Conservation (phyloP, 2,797 vertebrate genomes). For the Silurus aristotelis region DNA sequence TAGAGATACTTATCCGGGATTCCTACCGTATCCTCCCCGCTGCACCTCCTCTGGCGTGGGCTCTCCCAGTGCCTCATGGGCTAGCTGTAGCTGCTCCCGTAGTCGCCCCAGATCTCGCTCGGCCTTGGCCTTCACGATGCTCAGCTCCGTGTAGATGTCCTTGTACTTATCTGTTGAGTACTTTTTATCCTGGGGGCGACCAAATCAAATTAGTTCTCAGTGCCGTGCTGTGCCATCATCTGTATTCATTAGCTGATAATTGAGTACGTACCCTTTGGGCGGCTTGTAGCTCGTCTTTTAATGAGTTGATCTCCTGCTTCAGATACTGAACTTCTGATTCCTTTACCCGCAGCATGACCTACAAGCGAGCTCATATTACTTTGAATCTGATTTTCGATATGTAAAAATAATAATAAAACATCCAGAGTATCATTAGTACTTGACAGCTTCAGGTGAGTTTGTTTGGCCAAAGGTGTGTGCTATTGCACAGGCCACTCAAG, state of each 20-base stretch:
- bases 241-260: neutral
- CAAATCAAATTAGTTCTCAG: neutral
- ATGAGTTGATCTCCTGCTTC: constrained; percentile 72
- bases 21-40: constrained; percentile 75
- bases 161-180: constrained; percentile 85
- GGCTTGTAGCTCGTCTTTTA: constrained; percentile 70
- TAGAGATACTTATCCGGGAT: neutral
- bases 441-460: neutral
- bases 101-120: constrained; percentile 79
- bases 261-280: constrained; percentile 65
- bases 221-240: neutral
- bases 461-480: neutral
- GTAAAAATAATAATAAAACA: neutral
- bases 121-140: constrained; percentile 82
- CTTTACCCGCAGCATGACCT: constrained; percentile 72
- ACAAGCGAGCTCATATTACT: neutral
- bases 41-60: constrained; percentile 75
- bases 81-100: constrained; percentile 79
- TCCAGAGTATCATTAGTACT: neutral
- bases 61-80: constrained; percentile 80
- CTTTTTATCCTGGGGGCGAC: constrained; percentile 75
- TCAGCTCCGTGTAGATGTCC: constrained; percentile 85
- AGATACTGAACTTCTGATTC: constrained; percentile 72
- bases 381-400: neutral
- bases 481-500: too few species aligned